These are phyloP conservation scores for Chrysolina americana DNA, from an alignment of 2,888 invertebrate genomes.

Conservation along the genomic window DNA sequence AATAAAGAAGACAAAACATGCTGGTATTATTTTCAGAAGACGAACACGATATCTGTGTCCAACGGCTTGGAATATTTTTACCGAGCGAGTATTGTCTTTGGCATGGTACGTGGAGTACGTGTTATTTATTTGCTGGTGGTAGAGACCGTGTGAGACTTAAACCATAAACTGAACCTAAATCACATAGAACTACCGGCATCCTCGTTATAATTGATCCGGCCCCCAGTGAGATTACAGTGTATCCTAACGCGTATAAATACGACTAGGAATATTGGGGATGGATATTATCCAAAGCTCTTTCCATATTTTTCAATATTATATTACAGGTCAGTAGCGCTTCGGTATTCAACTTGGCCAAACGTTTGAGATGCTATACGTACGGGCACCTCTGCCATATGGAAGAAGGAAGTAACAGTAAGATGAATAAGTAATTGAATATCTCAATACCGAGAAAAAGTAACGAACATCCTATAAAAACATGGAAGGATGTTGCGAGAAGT, in stretches of 20 bases:
- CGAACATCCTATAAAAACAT: too few species aligned
- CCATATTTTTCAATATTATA: background rate
- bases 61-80: slow-evolving; percentile 1
- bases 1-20: slow-evolving; percentile 34
- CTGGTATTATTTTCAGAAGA: slow-evolving; percentile 37
- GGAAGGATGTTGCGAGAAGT: too few species aligned
- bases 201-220: slow-evolving; percentile 37
- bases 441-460: too few species aligned
- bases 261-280: background rate
- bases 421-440: too few species aligned
- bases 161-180: slow-evolving; percentile 24
- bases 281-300: background rate
- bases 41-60: slow-evolving; percentile 35
- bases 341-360: background rate
- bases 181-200: slow-evolving; percentile 27
- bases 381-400: too few species aligned
- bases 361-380: too few species aligned
- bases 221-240: slow-evolving; percentile 30
- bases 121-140: slow-evolving; percentile 1
- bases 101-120: slow-evolving; percentile 3
- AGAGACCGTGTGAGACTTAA: background rate
- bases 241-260: slow-evolving; percentile 15
- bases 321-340: background rate
- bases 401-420: too few species aligned
- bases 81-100: background rate